Percentiles rank a stretch among this genome's conserved stretches.
phyloP scores from a whole-genome alignment of 1,140 invertebrate species.

The Tetramorium alpestre region DNA sequence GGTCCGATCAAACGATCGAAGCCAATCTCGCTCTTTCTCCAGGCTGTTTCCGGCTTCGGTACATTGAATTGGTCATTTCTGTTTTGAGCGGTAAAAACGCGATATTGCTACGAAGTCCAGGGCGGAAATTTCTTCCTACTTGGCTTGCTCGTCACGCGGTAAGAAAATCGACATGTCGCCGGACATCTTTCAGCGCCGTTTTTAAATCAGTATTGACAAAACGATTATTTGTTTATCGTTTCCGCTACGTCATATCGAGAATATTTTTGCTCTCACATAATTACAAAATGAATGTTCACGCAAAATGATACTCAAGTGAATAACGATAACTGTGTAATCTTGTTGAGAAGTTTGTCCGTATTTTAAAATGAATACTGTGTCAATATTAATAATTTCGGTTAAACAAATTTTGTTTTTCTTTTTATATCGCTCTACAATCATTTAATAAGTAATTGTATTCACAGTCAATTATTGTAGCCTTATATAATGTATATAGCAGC shows the following conservation, averaged over 20 bases:
- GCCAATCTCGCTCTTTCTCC: conserved; percentile 57
- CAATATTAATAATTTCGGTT: neutral
- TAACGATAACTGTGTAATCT: neutral
- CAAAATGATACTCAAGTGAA: conserved; percentile 7
- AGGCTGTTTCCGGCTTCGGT: neutral
- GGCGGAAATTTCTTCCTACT: conserved; percentile 26
- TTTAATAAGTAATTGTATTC: neutral
- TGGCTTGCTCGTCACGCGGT: neutral
- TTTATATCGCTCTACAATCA: neutral
- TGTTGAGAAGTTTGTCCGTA: neutral
- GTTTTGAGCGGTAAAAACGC: conserved; percentile 55
- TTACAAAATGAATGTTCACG: neutral
- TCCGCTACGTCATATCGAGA: neutral
- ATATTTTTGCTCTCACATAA: conserved; percentile 47
- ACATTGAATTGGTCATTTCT: neutral
- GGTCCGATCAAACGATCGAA: conserved; percentile 51
- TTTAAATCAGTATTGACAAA: conserved; percentile 31
- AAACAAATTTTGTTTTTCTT: neutral
- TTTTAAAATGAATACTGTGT: neutral
- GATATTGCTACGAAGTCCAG: conserved; percentile 35
- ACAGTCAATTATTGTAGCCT: neutral
- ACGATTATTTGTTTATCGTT: conserved; percentile 51
- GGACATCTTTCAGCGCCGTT: conserved; percentile 10
- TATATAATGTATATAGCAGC: neutral
- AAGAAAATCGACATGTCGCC: conserved; percentile 15